Base-by-base conservation (phyloP, 2,797 vertebrate species). In the Margarornis squamiger region DNA sequence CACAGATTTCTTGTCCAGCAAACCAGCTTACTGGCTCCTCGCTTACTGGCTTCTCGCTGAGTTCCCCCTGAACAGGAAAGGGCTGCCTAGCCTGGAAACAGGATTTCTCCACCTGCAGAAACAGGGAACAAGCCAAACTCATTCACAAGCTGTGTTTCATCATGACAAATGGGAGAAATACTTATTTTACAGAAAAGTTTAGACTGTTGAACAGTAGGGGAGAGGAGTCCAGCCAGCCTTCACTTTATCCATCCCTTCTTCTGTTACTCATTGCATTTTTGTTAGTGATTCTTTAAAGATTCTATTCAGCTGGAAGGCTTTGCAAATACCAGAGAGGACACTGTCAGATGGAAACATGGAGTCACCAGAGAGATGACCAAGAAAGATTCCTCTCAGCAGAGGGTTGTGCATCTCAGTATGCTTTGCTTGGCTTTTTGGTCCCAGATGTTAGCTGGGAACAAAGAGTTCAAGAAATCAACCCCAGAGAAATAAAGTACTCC, bases 21-120 rank as follows among this genome's bases (percentile, higher is more conserved):
- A 48, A 62, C 7, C 52, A 61, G 49, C 62, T 91, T 78, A 43
- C 43, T 30, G 46, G 30, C 22, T 88, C 41, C 90, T 83, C 72
- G 41, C 49, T 6, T 78, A 43, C 43, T 30, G 46, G 30, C 22
- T 88, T 38, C 90, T 83, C 72, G 41, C 49, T 6, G 17, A 71
- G 38, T 18, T 96, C 30, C 14, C 27, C 0, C 1, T 38, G 58
- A 46, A 74, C 77, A 23, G 48, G 29, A 79, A 80, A 36, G 61
- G 65, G 46, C 58, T 7, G 9, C 45, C 57, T 18, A 26, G 90
- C 24, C 41, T 41, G 39, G 51, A 89, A 51, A 55, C 65, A 72
- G 71, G 46, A 58, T 89, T 95, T 85, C 41, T 95, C n/a, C 43
- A 55, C 67, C 63, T 92, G 74, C 48, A 82, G 91, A 74, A 89